Evolutionary conservation across 2,113 vertebrate genomes (phyloP).

Genomic region (Microtus ochrogaster): DNA sequence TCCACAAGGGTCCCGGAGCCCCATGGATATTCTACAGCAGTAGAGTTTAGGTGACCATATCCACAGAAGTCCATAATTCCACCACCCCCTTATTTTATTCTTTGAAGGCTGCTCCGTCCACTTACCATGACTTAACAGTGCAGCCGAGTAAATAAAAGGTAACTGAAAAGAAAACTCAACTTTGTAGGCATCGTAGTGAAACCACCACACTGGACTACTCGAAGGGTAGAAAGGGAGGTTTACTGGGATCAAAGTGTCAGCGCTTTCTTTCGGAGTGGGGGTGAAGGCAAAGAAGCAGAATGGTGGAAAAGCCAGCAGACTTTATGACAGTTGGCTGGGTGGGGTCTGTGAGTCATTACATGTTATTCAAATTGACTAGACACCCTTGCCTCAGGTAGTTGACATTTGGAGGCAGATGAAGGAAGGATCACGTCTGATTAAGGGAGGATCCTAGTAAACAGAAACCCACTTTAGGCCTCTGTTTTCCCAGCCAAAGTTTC

Average conservation of each 20-base stretch:
- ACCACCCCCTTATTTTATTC: not conserved
- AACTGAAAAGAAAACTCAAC: not conserved
- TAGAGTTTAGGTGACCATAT: not conserved
- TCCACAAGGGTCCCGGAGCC: not conserved
- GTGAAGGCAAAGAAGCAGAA: not conserved
- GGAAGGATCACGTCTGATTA: not conserved
- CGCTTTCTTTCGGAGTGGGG: not conserved
- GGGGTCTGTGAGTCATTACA: fast-evolving
- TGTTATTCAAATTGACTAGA: not conserved
- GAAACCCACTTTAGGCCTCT: not conserved
- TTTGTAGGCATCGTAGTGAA: not conserved
- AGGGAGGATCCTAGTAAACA: not conserved
- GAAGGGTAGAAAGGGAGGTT: not conserved
- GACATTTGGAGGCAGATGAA: not conserved
- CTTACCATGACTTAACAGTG: not conserved
- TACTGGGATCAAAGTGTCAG: not conserved
- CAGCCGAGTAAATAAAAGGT: not conserved
- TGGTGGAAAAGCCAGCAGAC: not conserved
- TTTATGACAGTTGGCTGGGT: not conserved
- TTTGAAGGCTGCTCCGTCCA: not conserved
- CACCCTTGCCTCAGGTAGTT: not conserved
- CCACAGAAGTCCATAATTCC: no score
- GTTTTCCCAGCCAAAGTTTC: not conserved
- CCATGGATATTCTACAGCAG: not conserved
- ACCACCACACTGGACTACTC: not conserved